Evolutionary conservation across 2,797 vertebrate genomes (phyloP), one percentile per base, ranked within the genome.

Genomic region (Microchirus variegatus): DNA sequence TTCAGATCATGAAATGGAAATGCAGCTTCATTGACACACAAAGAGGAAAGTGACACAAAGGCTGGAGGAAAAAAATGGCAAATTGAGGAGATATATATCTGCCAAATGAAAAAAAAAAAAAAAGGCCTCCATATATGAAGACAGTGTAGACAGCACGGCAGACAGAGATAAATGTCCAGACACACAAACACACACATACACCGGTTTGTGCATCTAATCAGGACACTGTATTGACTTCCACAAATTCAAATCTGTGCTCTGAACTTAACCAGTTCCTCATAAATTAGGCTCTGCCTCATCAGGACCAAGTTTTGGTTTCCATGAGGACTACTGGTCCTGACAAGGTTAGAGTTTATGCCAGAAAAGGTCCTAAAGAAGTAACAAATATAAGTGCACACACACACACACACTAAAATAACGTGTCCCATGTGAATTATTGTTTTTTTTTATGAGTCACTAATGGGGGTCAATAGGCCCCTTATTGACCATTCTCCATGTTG

Each of bases 401-500:
- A 56, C 47, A 55, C 45, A 56, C 59, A 75, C 44, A 58, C 38
- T 7, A 42, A 19, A 75, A 54, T 59, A 67, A 80, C 66, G 67
- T 67, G 67, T 86, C 82, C 57, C 77, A 22, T 16, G 72, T 74
- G 84, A 80, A 83, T 81, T 72, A 83, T 67, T 64, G 41, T 57
- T 59, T 77, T 78, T 62, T 38, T 78, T 63, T 38, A 70, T 81
- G 80, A 83, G 81, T 70, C 73, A 81, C 82, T 85, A 86, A 86
- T 82, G 69, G 81, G 63, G 78, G 82, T 82, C 82, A 83, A 72
- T 47, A 73, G 75, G 74, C 59, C 81, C 59, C 73, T 71, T 81
- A 82, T 85, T 84, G 84, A 72, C 72, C 70, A 40, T 75, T 84
- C 45, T 59, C 60, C 31, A 57, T 77, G 77, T 78, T 85, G 76